Percentiles rank a stretch among this genome's conserved stretches.
Evolutionary conservation across 2,888 invertebrate genomes (phyloP).

Genomic region (Timema podura): DNA sequence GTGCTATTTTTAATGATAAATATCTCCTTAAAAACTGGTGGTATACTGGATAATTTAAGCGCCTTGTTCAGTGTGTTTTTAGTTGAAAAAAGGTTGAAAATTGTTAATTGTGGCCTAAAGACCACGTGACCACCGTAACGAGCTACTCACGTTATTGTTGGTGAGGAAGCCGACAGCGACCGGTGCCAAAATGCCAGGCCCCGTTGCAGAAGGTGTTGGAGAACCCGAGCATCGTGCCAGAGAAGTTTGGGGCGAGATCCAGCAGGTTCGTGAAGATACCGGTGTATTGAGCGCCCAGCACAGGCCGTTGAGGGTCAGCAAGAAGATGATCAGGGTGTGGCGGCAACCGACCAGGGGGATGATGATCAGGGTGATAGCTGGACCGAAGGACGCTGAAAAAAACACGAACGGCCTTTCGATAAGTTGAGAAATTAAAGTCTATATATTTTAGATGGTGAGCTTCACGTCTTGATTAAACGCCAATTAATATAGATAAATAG

Average conservation of each 20-base stretch:
- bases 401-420: too few species aligned
- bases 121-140: too few species aligned
- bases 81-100: too few species aligned
- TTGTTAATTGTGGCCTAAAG: too few species aligned
- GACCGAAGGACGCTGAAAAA: slow-evolving; percentile 18
- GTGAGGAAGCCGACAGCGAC: slow-evolving; percentile 37
- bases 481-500: too few species aligned
- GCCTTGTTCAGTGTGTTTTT: too few species aligned
- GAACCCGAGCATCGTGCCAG: slow-evolving; percentile 42
- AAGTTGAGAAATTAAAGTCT: too few species aligned
- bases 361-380: slow-evolving; percentile 18
- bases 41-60: too few species aligned
- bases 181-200: slow-evolving; percentile 40
- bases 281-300: slow-evolving; percentile 24
- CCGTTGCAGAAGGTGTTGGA: slow-evolving; percentile 41
- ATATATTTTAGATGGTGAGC: too few species aligned
- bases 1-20: too few species aligned
- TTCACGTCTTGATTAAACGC: too few species aligned
- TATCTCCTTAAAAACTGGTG: too few species aligned
- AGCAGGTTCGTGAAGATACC: slow-evolving; percentile 41
- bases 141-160: slow-evolving; percentile 26
- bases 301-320: slow-evolving; percentile 22
- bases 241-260: slow-evolving; percentile 41
- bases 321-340: slow-evolving; percentile 9
- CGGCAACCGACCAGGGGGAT: slow-evolving; percentile 20